A percentile compares a stretch with the other conserved stretches of the same genome.
Evolutionary conservation across 2,888 invertebrate genomes (phyloP).

Genomic region (Noctua comes): DNA sequence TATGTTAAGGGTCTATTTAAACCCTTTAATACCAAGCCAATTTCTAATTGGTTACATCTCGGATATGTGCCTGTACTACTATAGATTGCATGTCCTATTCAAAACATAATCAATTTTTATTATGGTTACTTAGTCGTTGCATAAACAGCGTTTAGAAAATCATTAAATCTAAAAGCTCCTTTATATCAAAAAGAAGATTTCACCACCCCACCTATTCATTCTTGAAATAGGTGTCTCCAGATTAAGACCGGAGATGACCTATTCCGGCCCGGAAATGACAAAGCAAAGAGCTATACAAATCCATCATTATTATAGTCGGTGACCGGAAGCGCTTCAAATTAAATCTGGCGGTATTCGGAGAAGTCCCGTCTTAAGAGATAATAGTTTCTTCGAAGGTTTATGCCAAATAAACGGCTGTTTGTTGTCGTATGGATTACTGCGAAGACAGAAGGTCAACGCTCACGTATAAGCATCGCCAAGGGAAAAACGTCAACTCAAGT

Average conservation of each 20-base stretch:
- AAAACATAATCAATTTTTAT: background rate
- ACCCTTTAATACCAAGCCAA: too few species aligned
- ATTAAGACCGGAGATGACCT: conserved; percentile 22
- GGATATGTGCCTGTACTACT: background rate
- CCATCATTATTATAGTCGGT: background rate
- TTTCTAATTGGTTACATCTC: background rate
- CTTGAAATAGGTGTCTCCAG: conserved; percentile 10
- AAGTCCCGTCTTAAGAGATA: conserved; percentile 13
- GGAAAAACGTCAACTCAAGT: background rate
- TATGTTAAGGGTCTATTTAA: too few species aligned
- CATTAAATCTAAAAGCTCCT: background rate
- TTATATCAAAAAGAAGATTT: background rate
- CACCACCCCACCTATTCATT: background rate
- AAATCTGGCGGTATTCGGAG: conserved; percentile 28
- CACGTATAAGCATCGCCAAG: background rate
- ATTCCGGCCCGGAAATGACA: conserved; percentile 29
- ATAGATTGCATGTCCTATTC: background rate
- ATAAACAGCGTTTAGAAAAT: background rate
- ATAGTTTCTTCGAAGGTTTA: conserved; percentile 5
- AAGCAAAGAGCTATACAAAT: conserved; percentile 38
- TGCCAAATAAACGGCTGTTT: background rate
- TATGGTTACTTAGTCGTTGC: background rate
- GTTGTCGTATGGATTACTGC: background rate
- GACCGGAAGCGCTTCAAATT: conserved; percentile 30
- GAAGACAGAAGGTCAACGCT: background rate